Evolutionary conservation across 2,113 vertebrate genomes (phyloP).

Genomic region (Leptocoma aspasia): DNA sequence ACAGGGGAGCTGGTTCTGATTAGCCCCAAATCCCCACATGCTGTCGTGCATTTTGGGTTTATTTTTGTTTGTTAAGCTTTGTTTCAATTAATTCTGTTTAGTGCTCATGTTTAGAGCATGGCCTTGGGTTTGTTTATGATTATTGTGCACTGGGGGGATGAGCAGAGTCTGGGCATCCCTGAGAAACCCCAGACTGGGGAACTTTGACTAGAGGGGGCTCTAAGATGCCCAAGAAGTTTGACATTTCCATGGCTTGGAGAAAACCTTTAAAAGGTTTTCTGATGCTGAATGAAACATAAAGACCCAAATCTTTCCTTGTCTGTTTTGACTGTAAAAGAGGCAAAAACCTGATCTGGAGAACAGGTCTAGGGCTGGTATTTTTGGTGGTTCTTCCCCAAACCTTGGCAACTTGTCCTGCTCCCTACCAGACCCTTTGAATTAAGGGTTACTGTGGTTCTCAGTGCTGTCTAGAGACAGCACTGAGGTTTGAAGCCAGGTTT

Average conservation of each 20-base stretch:
- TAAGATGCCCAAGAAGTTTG: not conserved
- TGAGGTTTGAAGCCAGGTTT: not conserved
- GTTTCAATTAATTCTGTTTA: not conserved
- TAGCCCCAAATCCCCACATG: constrained; percentile 2
- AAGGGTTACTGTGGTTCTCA: not conserved
- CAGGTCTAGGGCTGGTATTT: not conserved
- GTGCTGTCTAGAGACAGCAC: no score
- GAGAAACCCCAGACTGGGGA: not conserved
- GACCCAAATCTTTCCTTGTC: not conserved
- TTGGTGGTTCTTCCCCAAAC: not conserved
- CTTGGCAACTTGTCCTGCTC: not conserved
- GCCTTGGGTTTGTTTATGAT: not conserved
- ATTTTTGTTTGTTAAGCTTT: constrained; percentile 23
- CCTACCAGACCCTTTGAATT: not conserved
- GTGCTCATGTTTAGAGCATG: not conserved
- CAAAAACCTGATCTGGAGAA: not conserved
- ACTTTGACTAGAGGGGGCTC: not conserved
- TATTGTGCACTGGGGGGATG: rapidly evolving
- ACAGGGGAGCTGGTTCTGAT: constrained; percentile 41
- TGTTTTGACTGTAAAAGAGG: not conserved
- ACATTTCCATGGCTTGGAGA: not conserved
- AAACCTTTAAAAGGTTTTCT: not conserved
- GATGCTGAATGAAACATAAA: not conserved
- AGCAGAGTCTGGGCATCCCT: not conserved
- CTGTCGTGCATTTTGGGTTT: not conserved